Percentiles rank a stretch among this genome's conserved stretches.
Conservation (phyloP, 2,888 invertebrate species). For the Dorcus hopei region DNA sequence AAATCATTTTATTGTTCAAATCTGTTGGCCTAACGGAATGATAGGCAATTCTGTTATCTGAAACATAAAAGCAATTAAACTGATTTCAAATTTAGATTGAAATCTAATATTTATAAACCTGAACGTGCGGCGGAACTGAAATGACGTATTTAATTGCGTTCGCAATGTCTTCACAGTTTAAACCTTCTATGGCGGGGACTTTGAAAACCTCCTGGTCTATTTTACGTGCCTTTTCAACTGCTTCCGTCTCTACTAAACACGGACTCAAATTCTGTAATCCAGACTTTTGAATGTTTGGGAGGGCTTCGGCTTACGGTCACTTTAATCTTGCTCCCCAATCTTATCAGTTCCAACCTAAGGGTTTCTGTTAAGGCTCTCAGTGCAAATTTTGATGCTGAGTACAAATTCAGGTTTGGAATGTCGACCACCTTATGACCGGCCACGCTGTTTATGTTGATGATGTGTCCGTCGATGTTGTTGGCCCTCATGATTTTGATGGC, state of each 20-base stretch:
- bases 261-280: conserved; percentile 59
- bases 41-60: conserved; percentile 15
- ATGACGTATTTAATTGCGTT: conserved; percentile 60
- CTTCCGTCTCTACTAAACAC: conserved; percentile 58
- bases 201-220: neutral
- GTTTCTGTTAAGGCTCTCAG: conserved; percentile 27
- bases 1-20: too few species aligned
- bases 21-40: conserved; percentile 10
- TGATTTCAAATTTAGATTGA: neutral
- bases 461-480: conserved; percentile 34
- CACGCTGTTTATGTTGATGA: conserved; percentile 37
- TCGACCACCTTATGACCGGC: conserved; percentile 31
- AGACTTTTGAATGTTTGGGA: neutral
- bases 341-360: conserved; percentile 19
- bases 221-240: neutral
- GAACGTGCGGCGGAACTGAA: conserved; percentile 59
- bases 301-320: conserved; percentile 25
- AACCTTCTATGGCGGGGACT: neutral
- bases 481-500: conserved; percentile 33
- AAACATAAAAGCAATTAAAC: conserved; percentile 1
- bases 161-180: conserved; percentile 54
- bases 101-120: conserved; percentile 48
- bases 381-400: conserved; percentile 28
- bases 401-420: conserved; percentile 27
- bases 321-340: conserved; percentile 25